Evolutionary conservation across 1,140 invertebrate genomes (phyloP).

Genomic region (Vanessa atalanta): DNA sequence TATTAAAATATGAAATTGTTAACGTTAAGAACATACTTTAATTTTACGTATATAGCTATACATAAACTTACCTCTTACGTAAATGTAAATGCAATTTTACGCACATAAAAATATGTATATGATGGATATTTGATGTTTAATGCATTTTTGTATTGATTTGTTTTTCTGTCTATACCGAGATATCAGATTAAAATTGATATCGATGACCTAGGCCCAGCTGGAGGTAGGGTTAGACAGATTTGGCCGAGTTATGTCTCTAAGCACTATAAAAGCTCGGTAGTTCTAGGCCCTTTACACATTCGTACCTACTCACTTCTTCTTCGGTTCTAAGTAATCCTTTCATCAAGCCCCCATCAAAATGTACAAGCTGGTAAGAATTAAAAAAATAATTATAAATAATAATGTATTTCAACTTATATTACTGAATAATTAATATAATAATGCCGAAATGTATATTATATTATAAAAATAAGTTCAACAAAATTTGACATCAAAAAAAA

Average conservation of each 20-base stretch:
- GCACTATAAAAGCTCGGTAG: conserved; percentile 64
- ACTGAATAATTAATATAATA: too few relatives aligned
- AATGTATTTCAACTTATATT: not conserved
- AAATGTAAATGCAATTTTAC: too few relatives aligned
- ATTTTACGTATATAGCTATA: too few relatives aligned
- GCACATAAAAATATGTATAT: too few relatives aligned
- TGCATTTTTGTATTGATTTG: not conserved
- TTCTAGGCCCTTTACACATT: conserved; percentile 59
- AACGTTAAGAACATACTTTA: too few relatives aligned
- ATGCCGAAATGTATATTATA: too few relatives aligned
- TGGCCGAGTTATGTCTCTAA: conserved; percentile 62
- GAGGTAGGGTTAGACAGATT: conserved; percentile 72
- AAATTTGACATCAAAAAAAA: too few relatives aligned
- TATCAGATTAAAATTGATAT: conserved; percentile 50
- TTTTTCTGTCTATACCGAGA: conserved; percentile 50
- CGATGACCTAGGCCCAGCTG: conserved; percentile 68
- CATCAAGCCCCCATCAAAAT: conserved; percentile 57
- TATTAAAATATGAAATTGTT: too few relatives aligned
- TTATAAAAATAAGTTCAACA: too few relatives aligned
- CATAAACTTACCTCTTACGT: too few relatives aligned
- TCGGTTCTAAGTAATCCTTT: conserved; percentile 46
- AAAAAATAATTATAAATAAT: not conserved
- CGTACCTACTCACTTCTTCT: conserved; percentile 57
- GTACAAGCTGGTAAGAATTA: conserved; percentile 73
- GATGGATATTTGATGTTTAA: not conserved